Evolutionary conservation across 2,888 invertebrate species (phyloP).

Genomic region (Argynnis bischoffii): DNA sequence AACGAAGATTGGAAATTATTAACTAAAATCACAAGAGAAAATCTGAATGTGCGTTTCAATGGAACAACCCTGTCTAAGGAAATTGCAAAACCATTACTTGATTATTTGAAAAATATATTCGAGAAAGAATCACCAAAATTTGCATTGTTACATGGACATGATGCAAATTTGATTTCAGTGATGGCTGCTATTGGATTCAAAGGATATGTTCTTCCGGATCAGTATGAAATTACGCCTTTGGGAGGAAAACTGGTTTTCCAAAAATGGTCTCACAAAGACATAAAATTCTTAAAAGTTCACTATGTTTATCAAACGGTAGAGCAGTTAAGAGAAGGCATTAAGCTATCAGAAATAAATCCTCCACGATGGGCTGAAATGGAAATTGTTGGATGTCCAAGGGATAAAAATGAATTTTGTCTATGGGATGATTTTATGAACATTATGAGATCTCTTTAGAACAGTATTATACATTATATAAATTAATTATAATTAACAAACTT

Average conservation of each 20-base stretch:
- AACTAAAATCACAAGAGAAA: constrained; percentile 50
- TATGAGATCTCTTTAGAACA: constrained; percentile 30
- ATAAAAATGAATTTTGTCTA: constrained; percentile 54
- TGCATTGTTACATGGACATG: constrained; percentile 62
- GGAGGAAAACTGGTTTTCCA: constrained; percentile 70
- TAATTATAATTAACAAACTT: no score
- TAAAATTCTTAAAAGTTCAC: constrained; percentile 58
- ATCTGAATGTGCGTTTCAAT: constrained; percentile 62
- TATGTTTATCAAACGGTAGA: constrained; percentile 57
- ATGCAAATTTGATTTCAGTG: constrained; percentile 60
- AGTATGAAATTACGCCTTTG: constrained; percentile 61
- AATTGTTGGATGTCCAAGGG: constrained; percentile 49
- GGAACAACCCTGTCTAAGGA: constrained; percentile 51
- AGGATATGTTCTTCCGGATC: constrained; percentile 51
- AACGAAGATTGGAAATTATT: constrained; percentile 55
- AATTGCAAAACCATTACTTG: constrained; percentile 52
- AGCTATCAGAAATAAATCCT: constrained; percentile 49
- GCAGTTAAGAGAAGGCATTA: constrained; percentile 53
- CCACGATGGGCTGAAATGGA: constrained; percentile 52
- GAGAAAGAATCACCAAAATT: constrained; percentile 47
- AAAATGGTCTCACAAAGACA: constrained; percentile 56
- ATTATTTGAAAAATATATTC: constrained; percentile 52
- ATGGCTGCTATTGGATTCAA: constrained; percentile 54
- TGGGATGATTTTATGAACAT: constrained; percentile 54
- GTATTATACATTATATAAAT: not conserved